Base-by-base conservation (phyloP, 2,888 invertebrate genomes). In the Pyrgus malvae region DNA sequence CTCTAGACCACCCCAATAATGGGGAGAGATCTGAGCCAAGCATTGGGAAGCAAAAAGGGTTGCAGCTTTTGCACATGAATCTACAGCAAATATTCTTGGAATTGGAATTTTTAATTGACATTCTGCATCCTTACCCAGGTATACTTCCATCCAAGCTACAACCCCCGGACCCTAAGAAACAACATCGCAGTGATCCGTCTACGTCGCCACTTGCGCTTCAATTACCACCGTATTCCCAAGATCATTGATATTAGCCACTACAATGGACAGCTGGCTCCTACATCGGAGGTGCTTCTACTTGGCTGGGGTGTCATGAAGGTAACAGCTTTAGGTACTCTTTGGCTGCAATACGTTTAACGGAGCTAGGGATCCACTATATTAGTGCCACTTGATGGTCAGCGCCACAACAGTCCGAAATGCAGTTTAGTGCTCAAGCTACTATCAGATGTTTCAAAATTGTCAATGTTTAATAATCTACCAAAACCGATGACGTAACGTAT, bases 241-340 rank as follows among this genome's bases (percentile, higher is more conserved):
- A 57, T 75, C 55, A 77, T 89, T 1, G 56, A 60, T 3, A 79
- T 89, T 29, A 72, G 78, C 0, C 70, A 76, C 56, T 61, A 54
- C 2, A 33, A 55, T 0, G 12, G 54, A 1, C 58, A 66, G 0
- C 12, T 82, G 9, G 66, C 88, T 0, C 48, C 75, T 1, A 82
- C 84, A 0, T 68, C 76, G 0, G 82, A 86, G 57, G 78, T 89
- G 0, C 40, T 86, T 50, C 59, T 89, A 3, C 64, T 89, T 0
- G 89, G 88, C 0, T 89, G 89, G 89, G 89, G 89, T 2, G 88
- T 88, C 1, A 81, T 78, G 1, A 85, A 83, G 79, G 89, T 88
- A 63, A 33, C 8, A 44, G 2, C 6, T 3, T 3, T 12, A 6
- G 5, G 2, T 33, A 3, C 5, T 12, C 1, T 6, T 12, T 3